phyloP scores from a whole-genome alignment of 2,113 vertebrate species.

The Thomomys bottae region DNA sequence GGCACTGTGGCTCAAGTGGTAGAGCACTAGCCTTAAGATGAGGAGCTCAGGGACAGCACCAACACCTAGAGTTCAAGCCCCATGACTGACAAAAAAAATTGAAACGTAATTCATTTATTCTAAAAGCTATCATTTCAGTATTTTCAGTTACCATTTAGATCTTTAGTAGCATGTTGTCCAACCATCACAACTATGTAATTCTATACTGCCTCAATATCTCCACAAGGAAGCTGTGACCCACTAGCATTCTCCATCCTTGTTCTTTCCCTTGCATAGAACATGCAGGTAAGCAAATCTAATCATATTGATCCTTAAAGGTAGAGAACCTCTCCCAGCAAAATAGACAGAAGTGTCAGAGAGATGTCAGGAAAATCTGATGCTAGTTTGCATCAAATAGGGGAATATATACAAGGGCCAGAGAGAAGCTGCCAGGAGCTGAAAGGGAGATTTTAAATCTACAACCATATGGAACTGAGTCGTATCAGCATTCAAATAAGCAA shows the following conservation, averaged over 20 bases:
- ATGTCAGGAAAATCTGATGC: neutral
- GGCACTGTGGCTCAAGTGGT: too few relatives aligned
- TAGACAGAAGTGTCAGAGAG: neutral
- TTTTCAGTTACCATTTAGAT: neutral
- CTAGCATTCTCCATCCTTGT: neutral
- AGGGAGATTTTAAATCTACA: neutral
- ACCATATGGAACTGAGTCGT: neutral
- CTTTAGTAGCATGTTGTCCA: neutral
- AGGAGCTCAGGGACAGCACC: too few relatives aligned
- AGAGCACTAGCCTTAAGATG: too few relatives aligned
- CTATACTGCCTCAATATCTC: neutral
- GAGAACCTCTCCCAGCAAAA: neutral
- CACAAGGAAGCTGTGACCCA: neutral
- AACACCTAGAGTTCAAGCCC: too few relatives aligned
- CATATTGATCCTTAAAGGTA: neutral
- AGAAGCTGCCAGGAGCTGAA: neutral
- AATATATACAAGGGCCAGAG: neutral
- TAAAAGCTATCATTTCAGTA: conserved; percentile 25
- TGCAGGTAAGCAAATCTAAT: neutral
- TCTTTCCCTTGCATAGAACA: neutral
- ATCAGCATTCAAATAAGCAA: neutral
- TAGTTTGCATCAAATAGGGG: neutral
- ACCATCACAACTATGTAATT: neutral
- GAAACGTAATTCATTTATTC: neutral
- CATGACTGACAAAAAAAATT: too few relatives aligned